phyloP scores from a whole-genome alignment of 2,888 invertebrate species.

The Acronicta aceris region DNA sequence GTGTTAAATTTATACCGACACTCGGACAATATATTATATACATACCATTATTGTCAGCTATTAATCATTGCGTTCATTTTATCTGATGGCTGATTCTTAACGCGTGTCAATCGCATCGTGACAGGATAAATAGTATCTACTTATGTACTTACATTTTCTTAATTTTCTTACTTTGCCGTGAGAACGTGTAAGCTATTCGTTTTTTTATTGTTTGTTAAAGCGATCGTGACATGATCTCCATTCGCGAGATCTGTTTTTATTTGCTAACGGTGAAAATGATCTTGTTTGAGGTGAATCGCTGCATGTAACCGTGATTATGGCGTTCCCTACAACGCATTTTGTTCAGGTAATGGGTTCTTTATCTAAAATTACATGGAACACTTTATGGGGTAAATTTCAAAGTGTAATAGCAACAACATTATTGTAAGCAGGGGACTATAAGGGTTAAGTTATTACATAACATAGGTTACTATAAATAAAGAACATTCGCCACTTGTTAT shows the following conservation, averaged over 20 bases:
- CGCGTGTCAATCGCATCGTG: constrained; percentile 33
- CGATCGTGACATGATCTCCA: constrained; percentile 43
- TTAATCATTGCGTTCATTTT: constrained; percentile 38
- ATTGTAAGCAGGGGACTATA: constrained; percentile 16
- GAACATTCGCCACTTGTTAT: too few species aligned
- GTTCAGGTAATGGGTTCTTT: constrained; percentile 19
- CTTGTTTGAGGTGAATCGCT: constrained; percentile 24
- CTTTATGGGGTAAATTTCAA: constrained; percentile 11
- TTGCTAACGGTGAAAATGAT: constrained; percentile 44
- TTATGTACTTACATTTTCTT: constrained; percentile 17
- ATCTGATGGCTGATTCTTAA: constrained; percentile 34
- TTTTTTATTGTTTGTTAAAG: constrained; percentile 40
- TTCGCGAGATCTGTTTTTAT: constrained; percentile 40
- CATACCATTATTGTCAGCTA: constrained; percentile 36
- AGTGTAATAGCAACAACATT: constrained; percentile 23
- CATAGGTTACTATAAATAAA: background rate
- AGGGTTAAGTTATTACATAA: constrained; percentile 14
- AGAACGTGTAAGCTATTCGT: constrained; percentile 32
- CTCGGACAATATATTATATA: constrained; percentile 28
- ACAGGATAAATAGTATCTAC: constrained; percentile 23
- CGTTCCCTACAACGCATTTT: constrained; percentile 16
- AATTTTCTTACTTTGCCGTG: constrained; percentile 33
- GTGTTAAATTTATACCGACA: constrained; percentile 14
- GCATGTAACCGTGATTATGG: constrained; percentile 27
- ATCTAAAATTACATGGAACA: constrained; percentile 21